Conservation (phyloP, 2,797 vertebrate genomes). For the Uromys caudimaculatus region DNA sequence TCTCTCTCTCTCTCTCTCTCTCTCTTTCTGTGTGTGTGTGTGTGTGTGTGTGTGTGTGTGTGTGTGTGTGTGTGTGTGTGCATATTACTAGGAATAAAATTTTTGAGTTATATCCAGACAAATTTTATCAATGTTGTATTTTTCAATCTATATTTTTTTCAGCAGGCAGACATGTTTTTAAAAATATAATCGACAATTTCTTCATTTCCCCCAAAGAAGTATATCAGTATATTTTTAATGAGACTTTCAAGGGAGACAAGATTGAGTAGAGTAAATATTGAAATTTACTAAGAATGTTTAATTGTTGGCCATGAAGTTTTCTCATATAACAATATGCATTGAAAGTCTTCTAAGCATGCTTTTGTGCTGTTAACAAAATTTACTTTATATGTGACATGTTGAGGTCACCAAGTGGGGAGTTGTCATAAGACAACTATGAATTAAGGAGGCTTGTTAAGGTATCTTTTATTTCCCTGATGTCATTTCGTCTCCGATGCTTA, state of each 20-base stretch:
- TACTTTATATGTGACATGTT: background rate
- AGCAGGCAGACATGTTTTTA: conserved; percentile 58
- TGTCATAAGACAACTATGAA: background rate
- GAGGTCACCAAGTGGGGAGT: background rate
- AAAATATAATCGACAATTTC: conserved; percentile 50
- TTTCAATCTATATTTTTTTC: conserved; percentile 52
- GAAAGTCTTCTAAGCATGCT: background rate
- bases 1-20: too few relatives aligned
- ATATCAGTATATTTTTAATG: conserved; percentile 52
- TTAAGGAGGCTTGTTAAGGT: background rate
- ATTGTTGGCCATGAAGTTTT: background rate
- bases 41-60: background rate
- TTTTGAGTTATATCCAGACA: conserved; percentile 17
- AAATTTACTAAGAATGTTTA: conserved; percentile 37
- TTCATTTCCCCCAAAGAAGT: background rate
- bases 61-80: background rate
- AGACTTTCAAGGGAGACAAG: conserved; percentile 36
- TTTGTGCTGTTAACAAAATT: background rate
- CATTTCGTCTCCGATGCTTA: too few relatives aligned
- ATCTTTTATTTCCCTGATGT: too few relatives aligned
- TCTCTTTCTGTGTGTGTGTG: too few relatives aligned
- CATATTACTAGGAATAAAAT: conserved; percentile 22
- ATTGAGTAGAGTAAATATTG: background rate
- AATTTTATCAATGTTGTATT: conserved; percentile 41
- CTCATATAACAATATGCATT: background rate